Evolutionary conservation across 2,113 vertebrate genomes (phyloP).

Genomic region (Aphyosemion australe): DNA sequence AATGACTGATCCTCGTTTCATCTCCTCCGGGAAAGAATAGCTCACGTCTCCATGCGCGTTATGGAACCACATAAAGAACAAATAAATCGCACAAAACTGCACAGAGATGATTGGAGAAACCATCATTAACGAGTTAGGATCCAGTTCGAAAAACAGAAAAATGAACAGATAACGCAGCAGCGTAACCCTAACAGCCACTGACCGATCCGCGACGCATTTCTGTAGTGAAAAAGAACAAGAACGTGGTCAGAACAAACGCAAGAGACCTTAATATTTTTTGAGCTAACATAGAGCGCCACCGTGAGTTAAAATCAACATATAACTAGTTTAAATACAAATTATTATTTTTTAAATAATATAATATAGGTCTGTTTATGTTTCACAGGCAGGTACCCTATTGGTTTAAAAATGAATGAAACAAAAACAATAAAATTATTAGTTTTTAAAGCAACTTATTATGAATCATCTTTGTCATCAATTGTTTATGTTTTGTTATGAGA

Average conservation of each 20-base stretch:
- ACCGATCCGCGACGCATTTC: no score
- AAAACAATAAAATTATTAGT: no score
- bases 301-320: not conserved
- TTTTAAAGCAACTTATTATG: no score
- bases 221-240: not conserved
- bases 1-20: constrained; percentile 75
- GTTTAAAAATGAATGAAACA: no score
- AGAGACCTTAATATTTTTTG: not conserved
- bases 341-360: no score
- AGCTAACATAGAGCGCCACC: not conserved
- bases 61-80: not conserved
- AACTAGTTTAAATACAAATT: no score
- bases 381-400: no score
- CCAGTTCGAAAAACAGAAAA: not conserved
- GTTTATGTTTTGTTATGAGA: no score
- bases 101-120: not conserved
- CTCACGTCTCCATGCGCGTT: constrained; percentile 59
- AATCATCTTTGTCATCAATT: no score
- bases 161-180: not conserved
- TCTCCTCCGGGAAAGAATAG: constrained; percentile 79
- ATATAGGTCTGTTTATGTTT: no score
- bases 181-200: not conserved
- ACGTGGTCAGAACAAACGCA: rapidly evolving
- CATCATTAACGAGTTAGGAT: not conserved
- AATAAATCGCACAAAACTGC: not conserved